These are phyloP conservation scores for Dugesia japonica DNA, from an alignment of 2,888 invertebrate genomes.

Conservation along the genomic window DNA sequence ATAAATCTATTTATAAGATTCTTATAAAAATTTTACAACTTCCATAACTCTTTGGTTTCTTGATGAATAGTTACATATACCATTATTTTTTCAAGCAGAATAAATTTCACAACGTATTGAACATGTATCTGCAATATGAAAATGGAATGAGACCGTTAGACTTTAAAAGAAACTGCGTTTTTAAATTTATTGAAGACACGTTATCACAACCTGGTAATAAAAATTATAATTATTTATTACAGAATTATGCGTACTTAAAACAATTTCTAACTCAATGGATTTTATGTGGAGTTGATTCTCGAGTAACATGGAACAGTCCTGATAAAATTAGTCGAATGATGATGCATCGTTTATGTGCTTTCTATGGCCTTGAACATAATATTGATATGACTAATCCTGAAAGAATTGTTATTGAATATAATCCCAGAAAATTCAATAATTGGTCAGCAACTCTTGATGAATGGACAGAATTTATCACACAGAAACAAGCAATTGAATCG, in stretches of 20 bases:
- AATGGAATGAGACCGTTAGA: background rate
- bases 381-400: background rate
- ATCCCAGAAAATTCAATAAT: background rate
- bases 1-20: too few relatives aligned
- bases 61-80: background rate
- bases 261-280: background rate
- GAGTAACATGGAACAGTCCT: background rate
- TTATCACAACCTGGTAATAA: background rate
- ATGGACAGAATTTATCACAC: background rate
- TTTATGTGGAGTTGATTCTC: background rate
- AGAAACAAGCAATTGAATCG: background rate
- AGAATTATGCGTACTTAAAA: background rate
- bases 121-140: background rate
- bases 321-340: background rate
- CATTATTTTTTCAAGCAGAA: background rate
- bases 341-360: background rate
- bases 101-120: background rate
- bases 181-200: background rate
- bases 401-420: background rate
- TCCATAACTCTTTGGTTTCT: background rate
- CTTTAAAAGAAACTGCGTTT: background rate
- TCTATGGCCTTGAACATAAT: background rate
- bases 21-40: background rate
- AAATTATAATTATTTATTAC: background rate
- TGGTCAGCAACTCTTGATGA: background rate